Base-by-base conservation (phyloP, 2,888 invertebrate species). In the Dermolepida albohirtum region DNA sequence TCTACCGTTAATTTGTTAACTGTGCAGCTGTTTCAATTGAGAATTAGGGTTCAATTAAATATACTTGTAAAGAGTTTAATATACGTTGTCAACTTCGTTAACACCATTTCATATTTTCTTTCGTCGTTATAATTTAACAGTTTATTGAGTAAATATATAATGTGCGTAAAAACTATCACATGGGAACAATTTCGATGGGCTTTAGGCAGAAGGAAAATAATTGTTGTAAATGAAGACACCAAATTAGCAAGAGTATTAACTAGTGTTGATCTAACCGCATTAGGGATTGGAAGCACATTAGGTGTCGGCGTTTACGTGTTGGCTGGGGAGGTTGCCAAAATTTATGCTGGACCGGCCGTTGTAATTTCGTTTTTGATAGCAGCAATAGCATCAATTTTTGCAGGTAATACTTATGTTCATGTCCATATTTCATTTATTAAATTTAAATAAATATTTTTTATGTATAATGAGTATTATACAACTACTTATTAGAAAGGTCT, bases 271-370 rank as follows among this genome's bases (percentile, higher is more conserved):
- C 85, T 96, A 54, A 95, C 95, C 0, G 91, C 93, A 0, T 82
- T 96, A 43, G 96, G 91, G 0, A 89, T 94, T 22, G 94, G 94
- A 43, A 91, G 92, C 71, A 94, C 93, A 0, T 87, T 97, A 11
- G 96, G 96, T 0, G 94, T 96, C 2, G 96, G 96, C 0, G 93
- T 96, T 44, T 97, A 97, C 79, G 95, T 96, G 17, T 81, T 97
- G 63, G 95, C 94, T 22, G 95, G 95, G 0, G 89, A 92, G 70
- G 95, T 95, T 1, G 92, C 95, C 5, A 92, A 90, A 82, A 87
- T 87, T 69, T 88, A 88, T 62, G 93, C 95, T 0, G 96, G 96
- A 0, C 96, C 97, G 0, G 93, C 94, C 0, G 94, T 96, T 0
- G 87, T 93, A 29, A 80, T 97, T 16, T 94, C 94, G 1, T 96